Percentiles rank a stretch among this genome's conserved stretches.
Evolutionary conservation across 2,888 invertebrate species (phyloP).

Genomic region (Cremastinae sp.): DNA sequence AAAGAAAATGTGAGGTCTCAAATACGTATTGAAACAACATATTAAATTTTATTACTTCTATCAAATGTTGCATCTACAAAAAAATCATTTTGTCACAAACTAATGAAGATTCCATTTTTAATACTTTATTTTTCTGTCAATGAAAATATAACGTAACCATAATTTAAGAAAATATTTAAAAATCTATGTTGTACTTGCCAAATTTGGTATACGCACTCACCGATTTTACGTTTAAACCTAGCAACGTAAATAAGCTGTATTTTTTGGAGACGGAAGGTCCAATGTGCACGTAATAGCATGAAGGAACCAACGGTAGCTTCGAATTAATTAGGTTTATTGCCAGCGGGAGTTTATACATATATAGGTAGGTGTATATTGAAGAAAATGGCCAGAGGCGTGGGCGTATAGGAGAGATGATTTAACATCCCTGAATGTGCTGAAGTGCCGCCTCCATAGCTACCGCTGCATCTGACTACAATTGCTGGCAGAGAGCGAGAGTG

Average conservation of each 20-base stretch:
- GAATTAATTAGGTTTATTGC: slow-evolving; percentile 67
- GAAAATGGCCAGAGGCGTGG: slow-evolving; percentile 44
- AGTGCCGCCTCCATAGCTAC: slow-evolving; percentile 55
- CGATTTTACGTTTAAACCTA: too few species aligned
- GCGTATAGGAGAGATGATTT: slow-evolving; percentile 63
- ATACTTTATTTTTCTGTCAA: too few species aligned
- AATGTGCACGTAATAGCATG: slow-evolving; percentile 7
- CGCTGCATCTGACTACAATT: slow-evolving; percentile 70
- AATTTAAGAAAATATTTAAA: too few species aligned
- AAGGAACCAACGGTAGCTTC: slow-evolving; percentile 34
- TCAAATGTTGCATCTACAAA: too few species aligned
- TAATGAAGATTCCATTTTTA: too few species aligned
- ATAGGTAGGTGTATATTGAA: neutral
- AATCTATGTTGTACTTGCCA: too few species aligned
- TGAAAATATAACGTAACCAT: too few species aligned
- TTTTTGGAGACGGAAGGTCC: slow-evolving; percentile 1
- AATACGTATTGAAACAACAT: too few species aligned
- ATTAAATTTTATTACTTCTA: too few species aligned
- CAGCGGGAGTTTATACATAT: slow-evolving; percentile 19
- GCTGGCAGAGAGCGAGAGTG: slow-evolving; percentile 43
- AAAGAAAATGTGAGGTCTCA: too few species aligned
- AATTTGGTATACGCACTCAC: too few species aligned
- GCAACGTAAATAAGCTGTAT: neutral
- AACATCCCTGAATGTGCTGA: slow-evolving; percentile 63
- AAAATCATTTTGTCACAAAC: too few species aligned